A percentile compares a stretch with the other conserved stretches of the same genome.
phyloP scores from a whole-genome alignment of 2,113 vertebrate genomes.

The Eublepharis macularius region DNA sequence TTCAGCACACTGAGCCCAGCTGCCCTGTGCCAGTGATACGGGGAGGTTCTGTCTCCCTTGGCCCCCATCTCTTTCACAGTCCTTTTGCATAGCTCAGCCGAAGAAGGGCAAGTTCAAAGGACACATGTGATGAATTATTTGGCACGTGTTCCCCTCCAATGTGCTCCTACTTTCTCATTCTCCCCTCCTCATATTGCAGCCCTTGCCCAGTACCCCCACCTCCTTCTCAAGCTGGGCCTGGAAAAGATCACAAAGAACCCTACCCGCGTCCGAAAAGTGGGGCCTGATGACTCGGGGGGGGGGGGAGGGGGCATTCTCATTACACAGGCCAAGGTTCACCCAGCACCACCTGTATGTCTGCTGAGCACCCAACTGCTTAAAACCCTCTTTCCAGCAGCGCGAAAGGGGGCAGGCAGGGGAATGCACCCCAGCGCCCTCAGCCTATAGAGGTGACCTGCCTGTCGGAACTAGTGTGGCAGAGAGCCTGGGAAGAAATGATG shows the following conservation, averaged over 20 bases:
- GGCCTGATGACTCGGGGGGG: fast-evolving
- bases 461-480: fast-evolving
- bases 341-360: too few relatives aligned
- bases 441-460: neutral
- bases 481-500: fast-evolving
- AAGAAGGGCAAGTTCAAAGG: neutral
- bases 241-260: neutral
- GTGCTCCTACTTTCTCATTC: too few relatives aligned
- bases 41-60: neutral
- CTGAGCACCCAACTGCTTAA: neutral
- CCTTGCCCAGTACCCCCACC: neutral
- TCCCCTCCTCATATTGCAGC: neutral
- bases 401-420: too few relatives aligned
- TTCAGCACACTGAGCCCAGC: neutral
- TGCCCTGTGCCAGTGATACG: too few relatives aligned
- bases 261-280: neutral
- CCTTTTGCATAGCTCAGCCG: neutral
- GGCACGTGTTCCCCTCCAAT: neutral
- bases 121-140: neutral
- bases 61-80: neutral
- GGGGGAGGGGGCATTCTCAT: neutral
- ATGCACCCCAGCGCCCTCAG: too few relatives aligned
- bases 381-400: neutral
- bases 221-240: neutral
- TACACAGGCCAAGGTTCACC: neutral